Base-by-base conservation (phyloP, 2,888 invertebrate species). In the Priocnemis perturbator region DNA sequence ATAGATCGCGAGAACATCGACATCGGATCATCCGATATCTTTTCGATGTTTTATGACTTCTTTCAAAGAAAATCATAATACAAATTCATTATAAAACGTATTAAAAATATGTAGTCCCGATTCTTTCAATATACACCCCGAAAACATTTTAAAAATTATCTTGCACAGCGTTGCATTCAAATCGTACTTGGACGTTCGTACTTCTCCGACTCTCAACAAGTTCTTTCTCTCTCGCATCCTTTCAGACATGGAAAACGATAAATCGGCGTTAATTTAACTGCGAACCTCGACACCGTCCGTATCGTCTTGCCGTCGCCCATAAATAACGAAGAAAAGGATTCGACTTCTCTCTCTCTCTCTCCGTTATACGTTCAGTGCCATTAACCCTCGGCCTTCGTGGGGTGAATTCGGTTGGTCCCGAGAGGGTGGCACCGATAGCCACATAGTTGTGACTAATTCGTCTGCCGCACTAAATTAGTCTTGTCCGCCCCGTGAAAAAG, bases 271-370 rank as follows among this genome's bases (percentile, higher is more conserved):
- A 48, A 55, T 67, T 66, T 26, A 71, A 67, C 58, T 7, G 50
- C 50, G 45, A 53, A 23, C 52, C 45, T 64, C 58, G 45, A 21
- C 53, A 5, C 5, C 26, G 26, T 5, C 26, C 15, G 73, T 58
- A 9, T 77, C 74, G 62, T 56, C 48, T 74, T 79, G 52, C 74
- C 11, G 53, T 57, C 15, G 47, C 23, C 65, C 73, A 72, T 79
- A 71, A 77, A 77, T 74, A 77, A 78, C 21, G 67, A 37, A 56
- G 64, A 69, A 64, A 73, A 77, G 66, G 69, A 74, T 73, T 76
- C 67, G 71, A 23, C 30, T 58, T 2, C 11, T 60, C 17, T 3
- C 11, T 60, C 48, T 53, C 53, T 14, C 53, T 47, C 45, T 21
- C 9, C 23, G 30, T 26, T 23, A n/a, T 23, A 5, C 55, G 20